Base-by-base conservation (phyloP, 1,140 invertebrate genomes). In the Zaprionus taronus region DNA sequence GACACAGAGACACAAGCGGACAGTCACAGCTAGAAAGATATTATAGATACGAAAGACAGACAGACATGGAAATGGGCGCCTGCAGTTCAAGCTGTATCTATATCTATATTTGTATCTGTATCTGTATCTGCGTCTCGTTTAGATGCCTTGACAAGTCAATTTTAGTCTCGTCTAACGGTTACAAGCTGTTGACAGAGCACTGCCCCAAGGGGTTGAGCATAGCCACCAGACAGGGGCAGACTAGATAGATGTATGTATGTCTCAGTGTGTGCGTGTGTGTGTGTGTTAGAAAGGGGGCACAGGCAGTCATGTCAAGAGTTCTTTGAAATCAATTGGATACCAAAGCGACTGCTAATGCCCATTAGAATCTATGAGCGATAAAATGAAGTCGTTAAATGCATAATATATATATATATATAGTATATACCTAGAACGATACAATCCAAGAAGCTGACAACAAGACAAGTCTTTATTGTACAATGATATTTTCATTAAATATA, bases 81-180 rank as follows among this genome's bases (percentile, higher is more conserved):
- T 65, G 31, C 61, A 63, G 31, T 34, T 56, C 38, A 41, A 56
- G n/a, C 41, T 68, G 41, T 68, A 49, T 58, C 24, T 69, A 41
- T 55, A 47, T 47, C 12, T 72, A 15, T 72, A 72, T 56, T 5
- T 69, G 49, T 61, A 55, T 55, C 44, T 71, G 41, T 57, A 34
- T 31, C 26, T 70, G 41, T 57, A 34, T 31, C 26, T 70, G 41
- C 36, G 44, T 55, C 60, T 63, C 36, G 57, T 72, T 72, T 47
- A 44, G 74, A 72, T 68, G 68, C 78, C 63, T 72, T 72, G 78
- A 80, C 78, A 80, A 80, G 78, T 80, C 69, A 77, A 77, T 80
- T 77, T 77, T 68, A 71, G 64, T 65, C 51, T 57, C 38, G 34
- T 77, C 56, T 80, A 80, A 80, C 78, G 78, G 78, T 77, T 77